These are phyloP conservation scores for Pachymerium ferrugineum DNA, from an alignment of 2,888 invertebrate species.

Conservation along the genomic window DNA sequence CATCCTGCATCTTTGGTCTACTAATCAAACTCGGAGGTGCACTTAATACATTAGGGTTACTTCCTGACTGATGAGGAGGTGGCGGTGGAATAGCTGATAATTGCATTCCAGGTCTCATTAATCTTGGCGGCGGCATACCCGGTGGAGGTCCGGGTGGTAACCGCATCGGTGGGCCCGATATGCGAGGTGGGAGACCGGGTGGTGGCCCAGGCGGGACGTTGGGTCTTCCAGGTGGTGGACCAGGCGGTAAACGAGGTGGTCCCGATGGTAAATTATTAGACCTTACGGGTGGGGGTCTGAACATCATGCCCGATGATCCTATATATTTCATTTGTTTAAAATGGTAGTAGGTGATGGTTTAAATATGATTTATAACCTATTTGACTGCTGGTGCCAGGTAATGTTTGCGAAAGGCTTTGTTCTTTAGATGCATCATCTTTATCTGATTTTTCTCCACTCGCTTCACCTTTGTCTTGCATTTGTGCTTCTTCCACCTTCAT, in stretches of 20 bases:
- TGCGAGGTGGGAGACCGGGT: slow-evolving; percentile 54
- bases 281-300: slow-evolving; percentile 55
- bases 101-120: slow-evolving; percentile 35
- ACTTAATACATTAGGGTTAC: slow-evolving; percentile 64
- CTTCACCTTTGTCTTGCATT: neutral
- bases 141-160: slow-evolving; percentile 64
- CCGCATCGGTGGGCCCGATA: slow-evolving; percentile 49
- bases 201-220: slow-evolving; percentile 40
- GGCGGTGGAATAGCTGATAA: slow-evolving; percentile 41
- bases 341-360: no score
- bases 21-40: slow-evolving; percentile 77
- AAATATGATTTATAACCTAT: neutral
- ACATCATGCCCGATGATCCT: slow-evolving; percentile 50
- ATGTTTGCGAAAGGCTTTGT: neutral
- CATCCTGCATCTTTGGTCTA: slow-evolving; percentile 48
- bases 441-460: neutral
- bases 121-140: slow-evolving; percentile 39
- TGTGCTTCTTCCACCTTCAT: neutral
- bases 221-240: slow-evolving; percentile 56
- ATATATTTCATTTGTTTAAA: no score
- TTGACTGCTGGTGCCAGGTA: neutral
- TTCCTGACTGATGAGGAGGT: slow-evolving; percentile 42
- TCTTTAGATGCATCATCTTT: neutral
- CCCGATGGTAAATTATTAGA: slow-evolving; percentile 44
- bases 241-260: slow-evolving; percentile 52